These are phyloP conservation scores for Drosophila pruinosa DNA, from an alignment of 1,140 invertebrate genomes.

Conservation along the genomic window DNA sequence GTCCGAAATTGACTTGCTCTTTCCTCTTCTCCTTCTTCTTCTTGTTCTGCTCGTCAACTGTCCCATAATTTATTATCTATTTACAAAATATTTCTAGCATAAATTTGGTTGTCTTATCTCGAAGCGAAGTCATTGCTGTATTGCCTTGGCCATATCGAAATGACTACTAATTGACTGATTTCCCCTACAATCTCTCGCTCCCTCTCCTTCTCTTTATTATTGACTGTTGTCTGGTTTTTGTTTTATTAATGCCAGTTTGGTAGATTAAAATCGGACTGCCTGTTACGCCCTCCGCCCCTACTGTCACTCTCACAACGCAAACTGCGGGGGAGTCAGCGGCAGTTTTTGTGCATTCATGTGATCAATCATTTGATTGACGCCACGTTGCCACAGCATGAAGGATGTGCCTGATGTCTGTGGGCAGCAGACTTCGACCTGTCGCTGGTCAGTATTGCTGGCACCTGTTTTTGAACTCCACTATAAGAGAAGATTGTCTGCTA, in stretches of 20 bases:
- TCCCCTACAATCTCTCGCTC: constrained; percentile 15
- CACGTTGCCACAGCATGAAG: constrained; percentile 48
- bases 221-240: constrained; percentile 51
- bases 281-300: not conserved
- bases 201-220: constrained; percentile 14
- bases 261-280: constrained; percentile 65
- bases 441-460: not conserved
- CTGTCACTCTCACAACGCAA: not conserved
- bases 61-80: constrained; percentile 69
- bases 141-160: constrained; percentile 51
- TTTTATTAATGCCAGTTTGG: constrained; percentile 68
- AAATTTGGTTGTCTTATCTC: constrained; percentile 51
- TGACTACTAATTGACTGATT: constrained; percentile 76
- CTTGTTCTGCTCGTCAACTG: not conserved
- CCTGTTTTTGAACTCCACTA: constrained; percentile 6
- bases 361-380: constrained; percentile 80
- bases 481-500: constrained; percentile 51
- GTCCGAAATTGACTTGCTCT: constrained; percentile 36
- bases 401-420: constrained; percentile 28
- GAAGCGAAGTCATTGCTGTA: constrained; percentile 9
- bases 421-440: not conserved
- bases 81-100: constrained; percentile 65
- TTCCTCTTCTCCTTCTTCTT: not conserved
- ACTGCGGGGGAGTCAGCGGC: not conserved
- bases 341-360: constrained; percentile 42